Evolutionary conservation across 2,888 invertebrate genomes (phyloP).

Genomic region (Leptopilina drosophilae): DNA sequence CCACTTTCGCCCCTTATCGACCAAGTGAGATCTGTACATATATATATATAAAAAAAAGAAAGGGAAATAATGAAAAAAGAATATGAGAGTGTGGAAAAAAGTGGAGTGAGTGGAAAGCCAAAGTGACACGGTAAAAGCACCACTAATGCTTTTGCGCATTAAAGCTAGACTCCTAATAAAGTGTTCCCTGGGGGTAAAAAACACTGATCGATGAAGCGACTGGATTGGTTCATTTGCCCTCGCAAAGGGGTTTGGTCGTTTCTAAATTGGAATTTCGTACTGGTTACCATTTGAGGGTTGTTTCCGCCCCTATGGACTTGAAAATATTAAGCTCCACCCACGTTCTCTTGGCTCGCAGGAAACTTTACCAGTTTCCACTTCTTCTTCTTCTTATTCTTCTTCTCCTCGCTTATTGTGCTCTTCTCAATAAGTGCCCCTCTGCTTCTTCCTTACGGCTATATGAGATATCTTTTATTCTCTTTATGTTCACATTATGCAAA

Average conservation of each 20-base stretch:
- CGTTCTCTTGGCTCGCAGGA: conserved; percentile 40
- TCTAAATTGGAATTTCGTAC: conserved; percentile 47
- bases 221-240: conserved; percentile 64
- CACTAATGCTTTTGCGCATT: conserved; percentile 75
- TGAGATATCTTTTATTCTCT: neutral
- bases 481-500: conserved; percentile 11
- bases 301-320: conserved; percentile 50
- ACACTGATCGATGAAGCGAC: conserved; percentile 71
- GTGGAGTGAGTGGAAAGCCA: conserved; percentile 59
- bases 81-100: conserved; percentile 40
- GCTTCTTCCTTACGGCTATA: conserved; percentile 9
- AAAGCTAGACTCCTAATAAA: conserved; percentile 73
- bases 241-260: conserved; percentile 47
- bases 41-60: conserved; percentile 18
- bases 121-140: conserved; percentile 72
- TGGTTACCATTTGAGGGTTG: conserved; percentile 49
- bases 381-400: conserved; percentile 19
- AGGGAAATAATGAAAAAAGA: conserved; percentile 45
- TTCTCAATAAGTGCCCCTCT: conserved; percentile 1
- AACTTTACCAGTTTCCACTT: conserved; percentile 48
- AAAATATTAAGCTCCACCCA: conserved; percentile 54
- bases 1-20: conserved; percentile 48
- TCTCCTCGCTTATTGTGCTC: neutral
- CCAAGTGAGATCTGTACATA: conserved; percentile 41
- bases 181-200: conserved; percentile 72